phyloP scores from a whole-genome alignment of 2,888 invertebrate genomes.

The Cantharis flavilabris region DNA sequence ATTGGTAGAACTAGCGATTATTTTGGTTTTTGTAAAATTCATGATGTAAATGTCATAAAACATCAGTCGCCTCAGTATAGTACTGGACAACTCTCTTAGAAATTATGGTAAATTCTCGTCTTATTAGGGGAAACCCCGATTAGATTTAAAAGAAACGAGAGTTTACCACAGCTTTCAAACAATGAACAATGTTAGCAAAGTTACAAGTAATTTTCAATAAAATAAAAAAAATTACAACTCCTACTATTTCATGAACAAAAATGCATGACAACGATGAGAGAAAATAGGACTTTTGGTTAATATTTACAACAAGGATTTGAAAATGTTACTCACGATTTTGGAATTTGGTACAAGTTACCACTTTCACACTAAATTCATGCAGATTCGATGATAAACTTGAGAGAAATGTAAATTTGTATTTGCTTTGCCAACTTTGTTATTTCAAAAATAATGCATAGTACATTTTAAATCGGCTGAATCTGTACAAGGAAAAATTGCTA shows the following conservation, averaged over 20 bases:
- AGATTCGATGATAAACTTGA: background rate
- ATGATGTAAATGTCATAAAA: background rate
- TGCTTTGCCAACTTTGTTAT: background rate
- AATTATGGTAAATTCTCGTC: background rate
- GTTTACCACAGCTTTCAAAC: background rate
- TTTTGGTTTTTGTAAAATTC: background rate
- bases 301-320: conserved; percentile 24
- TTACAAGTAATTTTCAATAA: background rate
- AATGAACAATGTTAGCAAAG: background rate
- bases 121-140: background rate
- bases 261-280: background rate
- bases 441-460: background rate
- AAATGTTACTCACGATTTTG: conserved; percentile 28
- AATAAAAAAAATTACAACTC: background rate
- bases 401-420: background rate
- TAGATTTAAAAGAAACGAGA: background rate
- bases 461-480: background rate
- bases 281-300: conserved; percentile 1
- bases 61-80: background rate
- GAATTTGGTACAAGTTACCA: conserved; percentile 9
- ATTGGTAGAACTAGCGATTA: background rate
- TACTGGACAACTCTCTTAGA: background rate
- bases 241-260: background rate
- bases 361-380: conserved; percentile 7
- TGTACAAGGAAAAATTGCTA: background rate